Evolutionary conservation across 2,888 invertebrate genomes (phyloP).

Genomic region (Alcis repandata): DNA sequence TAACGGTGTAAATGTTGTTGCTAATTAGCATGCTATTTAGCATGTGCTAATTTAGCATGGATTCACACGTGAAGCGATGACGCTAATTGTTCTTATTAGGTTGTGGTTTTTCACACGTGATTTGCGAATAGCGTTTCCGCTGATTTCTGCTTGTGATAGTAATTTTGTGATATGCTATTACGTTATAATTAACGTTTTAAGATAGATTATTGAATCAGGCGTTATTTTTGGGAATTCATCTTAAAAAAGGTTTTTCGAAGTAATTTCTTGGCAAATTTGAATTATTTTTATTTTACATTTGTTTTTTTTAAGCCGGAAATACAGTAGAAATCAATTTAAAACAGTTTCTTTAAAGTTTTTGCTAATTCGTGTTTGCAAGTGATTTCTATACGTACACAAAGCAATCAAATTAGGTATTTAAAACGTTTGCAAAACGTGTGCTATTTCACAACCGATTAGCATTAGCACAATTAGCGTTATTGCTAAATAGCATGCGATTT

Average conservation of each 20-base stretch:
- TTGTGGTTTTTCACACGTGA: background rate
- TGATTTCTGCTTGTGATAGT: background rate
- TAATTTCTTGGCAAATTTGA: no score
- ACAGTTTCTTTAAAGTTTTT: background rate
- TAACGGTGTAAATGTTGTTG: slow-evolving; percentile 19
- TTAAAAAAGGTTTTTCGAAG: no score
- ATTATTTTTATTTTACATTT: no score
- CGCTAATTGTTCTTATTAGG: background rate
- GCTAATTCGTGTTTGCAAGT: background rate
- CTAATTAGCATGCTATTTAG: slow-evolving; percentile 9
- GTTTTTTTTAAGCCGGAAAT: no score
- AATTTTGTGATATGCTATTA: background rate
- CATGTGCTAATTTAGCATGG: background rate
- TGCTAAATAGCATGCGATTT: slow-evolving; percentile 32
- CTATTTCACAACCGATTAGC: background rate
- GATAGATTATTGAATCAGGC: no score
- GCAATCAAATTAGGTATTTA: no score
- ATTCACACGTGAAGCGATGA: background rate
- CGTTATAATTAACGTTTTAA: slow-evolving; percentile 3
- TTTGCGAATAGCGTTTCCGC: background rate
- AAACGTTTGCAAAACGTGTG: background rate
- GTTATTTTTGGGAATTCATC: no score
- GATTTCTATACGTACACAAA: no score
- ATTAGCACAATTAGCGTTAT: background rate
- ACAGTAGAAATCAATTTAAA: no score